Conservation (phyloP, 2,113 vertebrate species). For the Micronisus gabar region DNA sequence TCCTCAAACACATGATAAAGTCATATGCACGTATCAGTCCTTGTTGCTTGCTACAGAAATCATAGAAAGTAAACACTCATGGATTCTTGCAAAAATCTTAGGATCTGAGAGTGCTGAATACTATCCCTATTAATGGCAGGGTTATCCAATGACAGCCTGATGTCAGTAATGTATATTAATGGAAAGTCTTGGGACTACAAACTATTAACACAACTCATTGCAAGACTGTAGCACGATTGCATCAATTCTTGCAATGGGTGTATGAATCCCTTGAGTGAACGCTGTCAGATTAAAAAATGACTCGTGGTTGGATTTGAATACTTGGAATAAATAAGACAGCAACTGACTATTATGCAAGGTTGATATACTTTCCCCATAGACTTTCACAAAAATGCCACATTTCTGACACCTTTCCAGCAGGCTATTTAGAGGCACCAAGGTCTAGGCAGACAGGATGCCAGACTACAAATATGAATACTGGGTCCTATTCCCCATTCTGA, state of each 20-base stretch:
- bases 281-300: background rate
- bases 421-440: background rate
- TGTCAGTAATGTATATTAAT: background rate
- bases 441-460: background rate
- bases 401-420: slow-evolving; percentile 52
- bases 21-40: background rate
- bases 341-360: slow-evolving; percentile 41
- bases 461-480: background rate
- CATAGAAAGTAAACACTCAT: background rate
- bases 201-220: background rate
- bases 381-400: slow-evolving; percentile 44
- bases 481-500: background rate
- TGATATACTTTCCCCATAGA: background rate
- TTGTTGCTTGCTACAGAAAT: background rate
- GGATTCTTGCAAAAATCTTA: background rate
- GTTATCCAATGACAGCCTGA: background rate
- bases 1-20: background rate
- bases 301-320: background rate
- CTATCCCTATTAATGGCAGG: background rate
- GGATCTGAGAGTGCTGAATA: background rate
- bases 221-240: slow-evolving; percentile 24
- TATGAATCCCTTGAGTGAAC: slow-evolving; percentile 13
- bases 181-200: background rate
- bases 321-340: slow-evolving; percentile 38
- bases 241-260: slow-evolving; percentile 32